These are phyloP conservation scores for Hemicrepidius hirtus DNA, from an alignment of 2,888 invertebrate species.

Conservation along the genomic window DNA sequence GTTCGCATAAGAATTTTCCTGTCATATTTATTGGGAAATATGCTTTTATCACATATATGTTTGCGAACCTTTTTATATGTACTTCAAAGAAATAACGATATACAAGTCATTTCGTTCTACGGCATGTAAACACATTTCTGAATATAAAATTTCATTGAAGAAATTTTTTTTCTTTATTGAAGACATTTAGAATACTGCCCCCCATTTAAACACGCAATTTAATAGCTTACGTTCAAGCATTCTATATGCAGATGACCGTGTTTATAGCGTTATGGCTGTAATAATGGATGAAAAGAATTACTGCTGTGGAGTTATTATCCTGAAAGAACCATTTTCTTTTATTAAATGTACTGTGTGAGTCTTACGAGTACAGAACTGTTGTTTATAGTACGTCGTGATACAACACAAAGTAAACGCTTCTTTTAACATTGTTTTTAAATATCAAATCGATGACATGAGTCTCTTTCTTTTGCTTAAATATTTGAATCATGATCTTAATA, in stretches of 20 bases:
- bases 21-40: too few species aligned
- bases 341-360: not conserved
- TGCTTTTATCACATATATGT: too few species aligned
- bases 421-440: too few species aligned
- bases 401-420: too few species aligned
- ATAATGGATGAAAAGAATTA: slow-evolving; percentile 19
- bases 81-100: too few species aligned
- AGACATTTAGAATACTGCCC: not conserved
- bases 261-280: slow-evolving; percentile 8
- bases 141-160: not conserved
- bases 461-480: too few species aligned
- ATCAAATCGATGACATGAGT: too few species aligned
- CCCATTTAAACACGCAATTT: slow-evolving; percentile 15
- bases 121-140: slow-evolving; percentile 2
- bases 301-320: not conserved
- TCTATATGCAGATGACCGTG: slow-evolving; percentile 26
- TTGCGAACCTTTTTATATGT: too few species aligned
- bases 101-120: not conserved
- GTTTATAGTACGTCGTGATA: too few species aligned
- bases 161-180: slow-evolving; percentile 8
- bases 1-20: too few species aligned
- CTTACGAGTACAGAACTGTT: too few species aligned
- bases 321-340: not conserved
- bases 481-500: too few species aligned
- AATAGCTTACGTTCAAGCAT: slow-evolving; percentile 16